phyloP scores from a whole-genome alignment of 2,113 vertebrate species.

The Coturnix japonica region DNA sequence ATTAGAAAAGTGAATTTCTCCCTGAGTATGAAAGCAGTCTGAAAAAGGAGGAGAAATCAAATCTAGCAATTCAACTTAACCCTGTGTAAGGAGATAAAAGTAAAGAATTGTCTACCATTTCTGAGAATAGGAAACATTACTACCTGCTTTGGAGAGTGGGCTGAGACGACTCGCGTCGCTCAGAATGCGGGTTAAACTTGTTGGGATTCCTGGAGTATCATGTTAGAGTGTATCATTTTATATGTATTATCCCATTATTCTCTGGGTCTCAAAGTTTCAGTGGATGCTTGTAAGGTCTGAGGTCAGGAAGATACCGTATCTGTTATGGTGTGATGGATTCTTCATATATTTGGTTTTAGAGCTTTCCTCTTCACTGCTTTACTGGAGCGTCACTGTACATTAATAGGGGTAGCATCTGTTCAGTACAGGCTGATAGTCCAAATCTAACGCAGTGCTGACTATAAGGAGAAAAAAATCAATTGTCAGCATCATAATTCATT shows the following conservation, averaged over 20 bases:
- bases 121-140: not conserved
- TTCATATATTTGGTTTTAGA: not conserved
- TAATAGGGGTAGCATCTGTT: not conserved
- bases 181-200: not conserved
- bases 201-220: not conserved
- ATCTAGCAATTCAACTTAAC: not conserved
- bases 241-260: not conserved
- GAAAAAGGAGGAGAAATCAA: not conserved
- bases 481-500: not conserved
- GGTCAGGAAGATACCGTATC: not conserved
- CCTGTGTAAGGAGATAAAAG: not conserved
- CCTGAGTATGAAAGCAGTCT: not conserved
- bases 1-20: conserved; percentile 3
- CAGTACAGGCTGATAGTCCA: not conserved
- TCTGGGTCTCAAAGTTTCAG: not conserved
- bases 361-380: not conserved
- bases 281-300: not conserved
- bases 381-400: not conserved
- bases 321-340: not conserved
- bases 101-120: not conserved
- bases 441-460: not conserved
- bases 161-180: not conserved
- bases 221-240: not conserved
- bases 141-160: not conserved
- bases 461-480: not conserved